Evolutionary conservation across 1,140 invertebrate genomes (phyloP).

Genomic region (Drosophila arizonae): DNA sequence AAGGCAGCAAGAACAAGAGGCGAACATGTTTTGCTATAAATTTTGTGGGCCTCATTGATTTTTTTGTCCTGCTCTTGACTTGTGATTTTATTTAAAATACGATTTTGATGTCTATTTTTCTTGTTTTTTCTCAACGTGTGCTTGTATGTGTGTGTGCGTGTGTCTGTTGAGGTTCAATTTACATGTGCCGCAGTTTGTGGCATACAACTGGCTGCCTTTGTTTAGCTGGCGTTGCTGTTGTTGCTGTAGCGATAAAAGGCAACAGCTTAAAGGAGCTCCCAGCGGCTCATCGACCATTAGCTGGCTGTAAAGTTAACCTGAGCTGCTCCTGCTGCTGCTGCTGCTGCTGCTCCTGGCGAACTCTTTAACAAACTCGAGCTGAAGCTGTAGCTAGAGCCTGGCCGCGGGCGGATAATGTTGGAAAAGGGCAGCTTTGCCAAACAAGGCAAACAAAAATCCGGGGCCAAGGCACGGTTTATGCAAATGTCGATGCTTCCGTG

Average conservation of each 20-base stretch:
- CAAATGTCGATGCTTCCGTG: conserved; percentile 54
- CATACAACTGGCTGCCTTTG: conserved; percentile 23
- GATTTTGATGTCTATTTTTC: conserved; percentile 50
- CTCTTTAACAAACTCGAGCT: conserved; percentile 27
- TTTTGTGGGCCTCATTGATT: conserved; percentile 64
- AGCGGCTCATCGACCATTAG: conserved; percentile 56
- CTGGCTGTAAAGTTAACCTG: conserved; percentile 50
- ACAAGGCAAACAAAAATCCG: conserved; percentile 35
- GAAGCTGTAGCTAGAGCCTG: conserved; percentile 7
- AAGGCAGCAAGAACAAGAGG: not conserved
- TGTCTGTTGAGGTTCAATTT: conserved; percentile 38
- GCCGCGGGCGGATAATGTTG: conserved; percentile 33
- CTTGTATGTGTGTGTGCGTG: not conserved
- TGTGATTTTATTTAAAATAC: conserved; percentile 62
- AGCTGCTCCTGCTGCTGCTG: not conserved
- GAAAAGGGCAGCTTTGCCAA: conserved; percentile 45
- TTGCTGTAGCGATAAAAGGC: conserved; percentile 29
- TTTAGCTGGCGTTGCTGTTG: not conserved
- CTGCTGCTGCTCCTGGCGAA: conserved; percentile 18
- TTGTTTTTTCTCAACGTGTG: not conserved
- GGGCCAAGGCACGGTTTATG: conserved; percentile 55
- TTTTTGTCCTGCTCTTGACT: conserved; percentile 49
- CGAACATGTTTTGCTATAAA: conserved; percentile 56
- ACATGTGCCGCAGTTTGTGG: conserved; percentile 32
- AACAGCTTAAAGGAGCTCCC: conserved; percentile 41